Base-by-base conservation (phyloP, 2,797 vertebrate genomes). In the Euthynnus affinis region DNA sequence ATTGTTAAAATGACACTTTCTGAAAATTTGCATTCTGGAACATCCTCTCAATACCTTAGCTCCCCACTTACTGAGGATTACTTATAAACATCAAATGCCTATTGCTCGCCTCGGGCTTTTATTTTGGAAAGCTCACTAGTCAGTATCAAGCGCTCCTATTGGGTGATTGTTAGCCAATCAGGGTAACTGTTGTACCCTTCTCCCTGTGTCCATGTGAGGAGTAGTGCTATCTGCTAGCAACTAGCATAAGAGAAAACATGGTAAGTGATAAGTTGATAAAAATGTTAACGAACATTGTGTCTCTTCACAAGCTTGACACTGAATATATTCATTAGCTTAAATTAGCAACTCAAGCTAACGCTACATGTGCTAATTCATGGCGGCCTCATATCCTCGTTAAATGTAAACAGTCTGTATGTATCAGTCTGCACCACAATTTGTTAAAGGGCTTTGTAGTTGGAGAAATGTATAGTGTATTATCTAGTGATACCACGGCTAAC, bases 141-240 rank as follows among this genome's bases (percentile, higher is more conserved):
- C 61, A 91, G 91, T 87, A 86, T 84, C 9, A 17, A 37, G 27
- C 7, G 12, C 37, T 76, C 9, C 80, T 14, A 89, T 93, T 94
- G 89, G 93, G 15, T 79, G 5, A 23, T 5, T 9, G 0, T 84
- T 23, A 72, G 69, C 94, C 87, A 94, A 92, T 91, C 56, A 84
- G 1, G 7, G 2, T 14, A 27, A 0, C 2, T 18, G 20, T 90
- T 92, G 52, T 83, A 74, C 0, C 12, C 9, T 1, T 0, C 13
- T 25, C 64, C 32, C 2, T 15, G 0, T 15, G 0, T 40, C 76
- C 92, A 92, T 52, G 91, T 94, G 92, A 85, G 68, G 40, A 53
- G 5, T 48, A 2, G 4, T 10, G 3, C 25, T 25, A 3, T 25
- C 13, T 32, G 52, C 25, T 40, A 60, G 55, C 14, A 12, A 0